These are phyloP conservation scores for Epicauta chinensis DNA, from an alignment of 1,140 invertebrate genomes.

Conservation along the genomic window DNA sequence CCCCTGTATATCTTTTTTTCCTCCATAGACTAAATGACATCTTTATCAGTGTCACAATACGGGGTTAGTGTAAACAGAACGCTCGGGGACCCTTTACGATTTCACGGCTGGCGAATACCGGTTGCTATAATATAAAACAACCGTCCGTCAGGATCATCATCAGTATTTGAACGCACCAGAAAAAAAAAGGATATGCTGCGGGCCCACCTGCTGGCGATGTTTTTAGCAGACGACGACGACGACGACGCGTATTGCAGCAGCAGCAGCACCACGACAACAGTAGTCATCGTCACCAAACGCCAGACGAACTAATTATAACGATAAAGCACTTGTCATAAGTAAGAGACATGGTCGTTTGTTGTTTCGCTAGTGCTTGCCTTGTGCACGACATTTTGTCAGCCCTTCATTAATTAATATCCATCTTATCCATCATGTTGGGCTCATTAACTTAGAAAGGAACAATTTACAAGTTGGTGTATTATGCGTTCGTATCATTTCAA, in stretches of 20 bases:
- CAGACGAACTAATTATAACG: slow-evolving; percentile 21
- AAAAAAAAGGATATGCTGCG: not conserved
- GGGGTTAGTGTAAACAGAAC: slow-evolving; percentile 39
- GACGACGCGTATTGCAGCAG: not conserved
- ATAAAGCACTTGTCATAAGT: slow-evolving; percentile 32
- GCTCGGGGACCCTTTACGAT: slow-evolving; percentile 28
- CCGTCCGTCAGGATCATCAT: too few relatives aligned
- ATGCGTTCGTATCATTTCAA: too few relatives aligned
- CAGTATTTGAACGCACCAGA: too few relatives aligned
- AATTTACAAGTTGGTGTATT: slow-evolving; percentile 29
- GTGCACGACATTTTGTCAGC: slow-evolving; percentile 23
- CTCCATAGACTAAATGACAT: slow-evolving; percentile 26
- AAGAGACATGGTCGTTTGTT: slow-evolving; percentile 32
- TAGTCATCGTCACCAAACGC: too few relatives aligned
- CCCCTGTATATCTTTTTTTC: too few relatives aligned
- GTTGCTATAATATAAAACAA: slow-evolving; percentile 10
- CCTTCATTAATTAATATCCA: slow-evolving; percentile 34
- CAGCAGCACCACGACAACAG: too few relatives aligned
- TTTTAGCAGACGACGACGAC: not conserved
- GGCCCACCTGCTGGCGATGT: slow-evolving; percentile 35
- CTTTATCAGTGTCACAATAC: slow-evolving; percentile 37
- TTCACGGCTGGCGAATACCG: slow-evolving; percentile 32
- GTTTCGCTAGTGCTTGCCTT: not conserved
- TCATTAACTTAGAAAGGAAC: slow-evolving; percentile 33
- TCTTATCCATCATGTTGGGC: slow-evolving; percentile 27